These are phyloP conservation scores for Campoletis raptor DNA, from an alignment of 2,888 invertebrate species.

Conservation along the genomic window DNA sequence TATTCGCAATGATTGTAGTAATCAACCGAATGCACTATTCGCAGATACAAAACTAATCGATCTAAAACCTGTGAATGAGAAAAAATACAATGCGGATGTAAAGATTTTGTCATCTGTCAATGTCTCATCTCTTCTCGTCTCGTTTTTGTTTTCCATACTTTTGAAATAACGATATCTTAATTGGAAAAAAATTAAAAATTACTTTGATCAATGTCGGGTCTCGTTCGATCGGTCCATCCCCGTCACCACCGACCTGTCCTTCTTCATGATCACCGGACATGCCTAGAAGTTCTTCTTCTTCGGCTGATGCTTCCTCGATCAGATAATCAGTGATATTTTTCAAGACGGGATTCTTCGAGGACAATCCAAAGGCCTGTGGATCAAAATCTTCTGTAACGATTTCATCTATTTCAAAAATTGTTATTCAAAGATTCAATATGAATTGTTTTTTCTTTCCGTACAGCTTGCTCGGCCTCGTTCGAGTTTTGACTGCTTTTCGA, in stretches of 20 bases:
- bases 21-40: slow-evolving; percentile 99
- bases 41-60: slow-evolving; percentile 95
- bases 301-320: slow-evolving; percentile 99
- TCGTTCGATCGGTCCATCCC: slow-evolving; percentile 88
- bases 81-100: neutral
- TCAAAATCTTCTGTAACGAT: neutral
- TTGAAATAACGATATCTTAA: neutral
- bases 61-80: slow-evolving; percentile 84
- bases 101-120: neutral
- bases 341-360: slow-evolving; percentile 96
- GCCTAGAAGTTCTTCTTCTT: slow-evolving; percentile 97
- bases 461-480: slow-evolving; percentile 80
- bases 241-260: slow-evolving; percentile 85
- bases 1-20: slow-evolving; percentile 99
- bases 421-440: neutral
- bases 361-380: slow-evolving; percentile 88
- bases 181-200: slow-evolving; percentile 76
- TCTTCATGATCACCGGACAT: slow-evolving; percentile 86
- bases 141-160: neutral
- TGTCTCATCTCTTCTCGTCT: too few species aligned
- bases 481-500: slow-evolving; percentile 75
- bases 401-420: neutral
- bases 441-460: slow-evolving; percentile 42
- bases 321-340: slow-evolving; percentile 99
- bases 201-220: slow-evolving; percentile 91